phyloP scores from a whole-genome alignment of 23 tunicate species.

The Ciona savignyi region DNA sequence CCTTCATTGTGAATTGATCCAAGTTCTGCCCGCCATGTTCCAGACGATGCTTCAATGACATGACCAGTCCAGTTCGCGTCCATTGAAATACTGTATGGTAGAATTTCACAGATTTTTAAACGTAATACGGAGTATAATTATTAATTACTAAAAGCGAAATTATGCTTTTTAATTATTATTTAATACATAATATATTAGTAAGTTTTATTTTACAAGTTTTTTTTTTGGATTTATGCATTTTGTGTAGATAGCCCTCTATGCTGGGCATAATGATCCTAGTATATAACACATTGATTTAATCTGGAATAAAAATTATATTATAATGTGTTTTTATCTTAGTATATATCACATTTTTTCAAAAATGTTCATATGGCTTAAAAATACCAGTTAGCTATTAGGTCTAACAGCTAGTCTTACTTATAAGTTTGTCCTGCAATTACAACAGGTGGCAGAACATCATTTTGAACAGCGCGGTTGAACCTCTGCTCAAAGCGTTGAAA shows the following conservation, averaged over 20 bases:
- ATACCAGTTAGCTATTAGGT: too few species aligned
- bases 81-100: constrained; percentile 15
- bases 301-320: too few species aligned
- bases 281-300: too few species aligned
- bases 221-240: too few species aligned
- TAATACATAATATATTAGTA: constrained; percentile 24
- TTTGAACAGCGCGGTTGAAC: constrained; percentile 9
- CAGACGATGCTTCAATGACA: constrained; percentile 60
- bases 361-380: not conserved
- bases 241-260: too few species aligned
- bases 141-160: too few species aligned
- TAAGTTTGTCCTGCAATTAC: constrained; percentile 9
- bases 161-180: constrained; percentile 18
- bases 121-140: too few species aligned
- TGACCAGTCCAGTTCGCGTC: constrained; percentile 72
- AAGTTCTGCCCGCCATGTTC: constrained; percentile 7
- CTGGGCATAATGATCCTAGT: too few species aligned
- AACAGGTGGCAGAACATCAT: constrained; percentile 22
- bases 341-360: not conserved
- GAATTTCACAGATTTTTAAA: constrained; percentile 67
- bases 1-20: constrained; percentile 71
- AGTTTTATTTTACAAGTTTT: too few species aligned
- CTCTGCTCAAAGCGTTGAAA: constrained; percentile 30
- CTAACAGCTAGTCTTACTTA: not conserved
- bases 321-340: not conserved